Base-by-base conservation (phyloP, 2,113 vertebrate genomes). In the Ranitomeya imitator region DNA sequence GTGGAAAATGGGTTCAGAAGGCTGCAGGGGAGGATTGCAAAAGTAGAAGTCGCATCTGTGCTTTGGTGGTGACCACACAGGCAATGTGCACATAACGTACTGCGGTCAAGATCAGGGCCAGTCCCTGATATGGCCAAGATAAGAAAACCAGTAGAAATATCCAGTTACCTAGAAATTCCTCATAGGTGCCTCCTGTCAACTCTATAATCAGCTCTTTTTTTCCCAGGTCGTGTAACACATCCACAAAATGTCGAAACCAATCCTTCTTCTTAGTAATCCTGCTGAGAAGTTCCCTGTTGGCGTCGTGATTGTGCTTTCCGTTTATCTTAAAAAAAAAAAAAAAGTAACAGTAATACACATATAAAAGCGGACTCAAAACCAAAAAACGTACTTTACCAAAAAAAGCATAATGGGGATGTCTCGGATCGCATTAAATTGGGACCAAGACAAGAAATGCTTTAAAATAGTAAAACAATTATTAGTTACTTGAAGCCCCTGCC, bases 171-270 rank as follows among this genome's bases (percentile, higher is more conserved):
- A 79, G 77, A 74, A 73, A 85, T 87, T 55, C 86, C 90, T 91
- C 91, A 3, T 23, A 11, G 7, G 13, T 16, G 6, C 10, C 10
- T 90, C 94, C 96, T 0, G 90, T 94, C 90, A 99, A 91, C 26
- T 96, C 92, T 18, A 83, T 21, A 52, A 86, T 93, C 54, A 97
- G 92, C 0, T 0, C 0, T 0, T 10, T 0, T n/a, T 98, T 96
- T 6, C 91, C 93, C 0, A 97, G 94, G 45, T 91, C 31, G n/a
- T 16, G 85, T 74, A 99, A 92, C 86, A 95, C 90, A 0, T 78
- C 0, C 73, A 97, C 90, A 92, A 99, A 99, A 0, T 59, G 51
- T 9, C 96, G 97, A 90, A 96, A 97, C 98, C 98, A 99, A 9
- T 95, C 91, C 79, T 92, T 94, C 85, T 96, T 94, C 90, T 93